A percentile compares a stretch with the other conserved stretches of the same genome.
phyloP scores from a whole-genome alignment of 64 coral and sea anemone genomes.

The Montipora foliosa region DNA sequence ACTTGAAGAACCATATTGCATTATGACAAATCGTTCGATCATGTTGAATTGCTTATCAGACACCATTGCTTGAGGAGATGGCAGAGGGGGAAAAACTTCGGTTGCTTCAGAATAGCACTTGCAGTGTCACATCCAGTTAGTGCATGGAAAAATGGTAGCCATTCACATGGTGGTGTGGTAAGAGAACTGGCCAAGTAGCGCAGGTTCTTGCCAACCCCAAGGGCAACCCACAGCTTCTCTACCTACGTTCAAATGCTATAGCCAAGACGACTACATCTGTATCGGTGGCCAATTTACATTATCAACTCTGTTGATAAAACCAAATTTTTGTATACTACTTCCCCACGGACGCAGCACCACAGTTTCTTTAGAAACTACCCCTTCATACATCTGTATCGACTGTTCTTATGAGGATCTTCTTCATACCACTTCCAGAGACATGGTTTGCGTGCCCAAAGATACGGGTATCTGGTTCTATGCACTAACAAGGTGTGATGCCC shows the following conservation, averaged over 20 bases:
- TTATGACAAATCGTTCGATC: constrained; percentile 43
- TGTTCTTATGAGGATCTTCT: constrained; percentile 55
- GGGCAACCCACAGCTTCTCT: constrained; percentile 45
- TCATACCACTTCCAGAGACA: constrained; percentile 44
- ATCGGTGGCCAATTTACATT: neutral
- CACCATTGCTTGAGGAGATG: constrained; percentile 30
- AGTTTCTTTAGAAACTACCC: too few relatives aligned
- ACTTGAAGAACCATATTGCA: neutral
- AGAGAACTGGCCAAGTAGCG: constrained; percentile 18
- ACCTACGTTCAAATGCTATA: constrained; percentile 29
- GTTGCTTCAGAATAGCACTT: constrained; percentile 54
- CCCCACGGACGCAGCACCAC: too few relatives aligned
- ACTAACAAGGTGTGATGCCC: constrained; percentile 41
- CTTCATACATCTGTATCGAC: constrained; percentile 44
- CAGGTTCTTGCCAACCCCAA: neutral
- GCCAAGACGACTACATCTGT: constrained; percentile 61
- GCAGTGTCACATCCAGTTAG: constrained; percentile 55
- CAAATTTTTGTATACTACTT: too few relatives aligned
- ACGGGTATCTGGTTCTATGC: constrained; percentile 49
- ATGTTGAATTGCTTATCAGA: constrained; percentile 43
- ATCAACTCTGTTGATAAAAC: too few relatives aligned
- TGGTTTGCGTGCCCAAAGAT: constrained; percentile 56
- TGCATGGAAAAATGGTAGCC: constrained; percentile 69
- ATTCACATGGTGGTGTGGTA: constrained; percentile 33
- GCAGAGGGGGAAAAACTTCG: constrained; percentile 18